Percentiles rank a stretch among this genome's conserved stretches.
Conservation (phyloP, 1,140 invertebrate genomes). For the Nasonia longicornis region DNA sequence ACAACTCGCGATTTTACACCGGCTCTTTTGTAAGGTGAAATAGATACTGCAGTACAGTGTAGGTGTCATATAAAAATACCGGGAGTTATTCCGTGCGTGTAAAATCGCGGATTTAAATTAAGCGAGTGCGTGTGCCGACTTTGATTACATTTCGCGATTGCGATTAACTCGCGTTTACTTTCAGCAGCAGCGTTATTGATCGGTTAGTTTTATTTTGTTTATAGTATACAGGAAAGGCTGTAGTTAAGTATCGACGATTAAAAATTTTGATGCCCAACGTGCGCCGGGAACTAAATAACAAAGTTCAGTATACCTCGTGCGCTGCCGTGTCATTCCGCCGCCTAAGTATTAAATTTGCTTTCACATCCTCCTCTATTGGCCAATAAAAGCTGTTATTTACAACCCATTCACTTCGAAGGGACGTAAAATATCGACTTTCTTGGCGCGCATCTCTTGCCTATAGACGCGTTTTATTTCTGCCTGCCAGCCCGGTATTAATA, state of each 20-base stretch:
- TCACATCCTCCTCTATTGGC: neutral
- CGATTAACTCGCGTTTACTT: neutral
- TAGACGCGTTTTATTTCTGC: too few species aligned
- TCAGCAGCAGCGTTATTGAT: neutral
- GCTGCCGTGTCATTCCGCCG: neutral
- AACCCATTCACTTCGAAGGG: conserved; percentile 2
- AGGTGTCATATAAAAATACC: too few species aligned
- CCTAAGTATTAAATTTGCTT: neutral
- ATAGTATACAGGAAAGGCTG: neutral
- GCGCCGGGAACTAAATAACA: neutral
- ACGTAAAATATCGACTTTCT: neutral
- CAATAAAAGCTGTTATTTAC: neutral
- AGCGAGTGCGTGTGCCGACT: neutral
- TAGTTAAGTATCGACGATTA: neutral
- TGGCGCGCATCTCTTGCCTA: neutral
- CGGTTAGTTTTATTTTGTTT: neutral
- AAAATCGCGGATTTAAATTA: neutral
- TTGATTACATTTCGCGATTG: neutral
- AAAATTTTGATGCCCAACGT: neutral
- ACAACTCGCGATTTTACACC: neutral
- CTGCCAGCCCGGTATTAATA: neutral
- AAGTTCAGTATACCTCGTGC: neutral
- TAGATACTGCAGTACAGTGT: neutral
- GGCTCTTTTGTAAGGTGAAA: neutral
- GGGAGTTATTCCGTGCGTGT: neutral